Conservation (phyloP, 92 coral and sea anemone genomes). For the Palythoa grandiflora region DNA sequence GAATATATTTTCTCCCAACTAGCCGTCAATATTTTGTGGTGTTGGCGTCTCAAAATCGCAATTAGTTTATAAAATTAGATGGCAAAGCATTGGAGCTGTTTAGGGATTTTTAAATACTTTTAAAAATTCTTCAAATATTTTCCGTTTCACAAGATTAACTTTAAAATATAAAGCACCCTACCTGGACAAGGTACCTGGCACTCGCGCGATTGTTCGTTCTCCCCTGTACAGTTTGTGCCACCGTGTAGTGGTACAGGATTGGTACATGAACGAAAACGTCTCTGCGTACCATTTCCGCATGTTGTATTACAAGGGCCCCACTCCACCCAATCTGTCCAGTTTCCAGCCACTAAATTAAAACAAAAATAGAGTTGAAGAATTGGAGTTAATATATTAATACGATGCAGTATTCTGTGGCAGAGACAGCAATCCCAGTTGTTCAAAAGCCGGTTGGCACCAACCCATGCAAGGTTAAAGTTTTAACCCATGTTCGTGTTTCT, state of each 20-base stretch:
- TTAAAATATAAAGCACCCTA: not conserved
- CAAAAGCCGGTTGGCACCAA: no score
- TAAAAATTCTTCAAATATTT: not conserved
- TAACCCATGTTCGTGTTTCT: not conserved
- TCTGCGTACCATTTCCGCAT: conserved; percentile 37
- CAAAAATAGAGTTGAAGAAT: not conserved
- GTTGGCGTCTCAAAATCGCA: no score
- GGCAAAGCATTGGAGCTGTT: not conserved
- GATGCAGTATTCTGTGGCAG: not conserved
- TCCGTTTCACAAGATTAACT: not conserved
- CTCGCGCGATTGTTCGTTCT: conserved; percentile 12
- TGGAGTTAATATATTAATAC: not conserved
- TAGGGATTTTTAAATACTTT: no score
- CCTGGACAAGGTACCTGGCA: conserved; percentile 41
- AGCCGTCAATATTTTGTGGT: no score
- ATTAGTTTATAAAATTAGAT: no score
- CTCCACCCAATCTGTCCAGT: conserved; percentile 20
- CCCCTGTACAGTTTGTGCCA: conserved; percentile 24
- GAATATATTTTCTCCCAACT: no score
- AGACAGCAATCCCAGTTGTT: no score
- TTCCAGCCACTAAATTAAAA: conserved; percentile 11
- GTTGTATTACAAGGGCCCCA: conserved; percentile 38
- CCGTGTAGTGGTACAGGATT: conserved; percentile 6
- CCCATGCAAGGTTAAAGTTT: no score
- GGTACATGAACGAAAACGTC: conserved; percentile 14